Conservation (phyloP, 2,113 vertebrate genomes). For the Pipa parva region DNA sequence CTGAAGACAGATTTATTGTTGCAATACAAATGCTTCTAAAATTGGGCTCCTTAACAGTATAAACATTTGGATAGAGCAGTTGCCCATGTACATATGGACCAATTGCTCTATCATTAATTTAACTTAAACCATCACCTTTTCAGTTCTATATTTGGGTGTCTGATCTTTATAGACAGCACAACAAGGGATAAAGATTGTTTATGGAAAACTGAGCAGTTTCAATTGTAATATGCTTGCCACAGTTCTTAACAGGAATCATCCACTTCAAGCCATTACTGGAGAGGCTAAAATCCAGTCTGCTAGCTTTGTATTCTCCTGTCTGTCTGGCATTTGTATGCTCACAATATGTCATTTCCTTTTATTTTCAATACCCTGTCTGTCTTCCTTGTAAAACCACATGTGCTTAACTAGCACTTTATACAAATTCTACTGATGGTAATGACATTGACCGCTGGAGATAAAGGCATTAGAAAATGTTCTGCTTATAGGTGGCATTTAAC, state of each 20-base stretch:
- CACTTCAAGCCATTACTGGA: neutral
- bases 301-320: neutral
- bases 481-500: too few species aligned
- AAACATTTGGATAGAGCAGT: constrained; percentile 10
- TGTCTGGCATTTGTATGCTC: neutral
- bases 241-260: neutral
- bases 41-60: constrained; percentile 19
- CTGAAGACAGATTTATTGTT: constrained; percentile 38
- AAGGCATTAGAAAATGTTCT: too few species aligned
- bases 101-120: too few species aligned
- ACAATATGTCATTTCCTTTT: too few species aligned
- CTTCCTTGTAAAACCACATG: too few species aligned
- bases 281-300: neutral
- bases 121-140: neutral
- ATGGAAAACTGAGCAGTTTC: neutral
- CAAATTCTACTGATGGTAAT: too few species aligned
- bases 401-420: too few species aligned
- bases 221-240: neutral
- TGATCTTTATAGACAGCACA: neutral
- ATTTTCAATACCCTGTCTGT: too few species aligned
- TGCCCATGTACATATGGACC: neutral
- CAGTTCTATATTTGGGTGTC: too few species aligned
- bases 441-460: too few species aligned
- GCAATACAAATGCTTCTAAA: constrained; percentile 34
- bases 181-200: neutral